phyloP scores from a whole-genome alignment of 2,797 vertebrate species.

The Pelochelys cantorii region DNA sequence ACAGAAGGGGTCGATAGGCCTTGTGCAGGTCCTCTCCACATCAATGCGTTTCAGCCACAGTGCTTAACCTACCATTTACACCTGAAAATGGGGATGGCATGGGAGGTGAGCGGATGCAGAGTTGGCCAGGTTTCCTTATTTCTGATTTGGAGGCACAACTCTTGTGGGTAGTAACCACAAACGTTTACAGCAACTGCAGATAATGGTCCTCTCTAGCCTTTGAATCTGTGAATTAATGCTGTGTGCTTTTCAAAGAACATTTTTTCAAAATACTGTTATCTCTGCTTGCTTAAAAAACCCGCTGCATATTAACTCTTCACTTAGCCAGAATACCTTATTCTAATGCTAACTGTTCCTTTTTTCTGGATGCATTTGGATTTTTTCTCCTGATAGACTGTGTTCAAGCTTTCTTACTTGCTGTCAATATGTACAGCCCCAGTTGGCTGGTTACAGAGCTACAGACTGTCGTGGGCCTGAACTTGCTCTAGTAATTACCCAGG shows the following conservation, averaged over 20 bases:
- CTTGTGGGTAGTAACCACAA: background rate
- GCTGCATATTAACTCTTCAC: background rate
- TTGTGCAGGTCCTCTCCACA: background rate
- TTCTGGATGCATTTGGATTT: background rate
- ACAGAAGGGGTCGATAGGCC: rapidly evolving
- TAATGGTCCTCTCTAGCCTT: background rate
- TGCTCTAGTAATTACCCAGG: background rate
- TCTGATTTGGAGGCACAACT: background rate
- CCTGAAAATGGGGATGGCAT: background rate
- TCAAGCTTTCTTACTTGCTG: background rate
- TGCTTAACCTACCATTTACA: background rate
- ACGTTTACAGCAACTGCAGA: background rate
- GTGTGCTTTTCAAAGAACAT: background rate
- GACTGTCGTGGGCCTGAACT: background rate
- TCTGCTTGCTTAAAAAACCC: background rate
- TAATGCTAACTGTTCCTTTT: background rate
- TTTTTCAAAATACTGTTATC: background rate
- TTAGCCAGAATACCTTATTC: background rate
- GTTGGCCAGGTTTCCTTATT: background rate
- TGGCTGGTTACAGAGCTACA: background rate
- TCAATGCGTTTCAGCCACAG: background rate
- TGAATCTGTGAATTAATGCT: background rate
- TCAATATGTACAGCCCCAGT: background rate
- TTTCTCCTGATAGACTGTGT: background rate
- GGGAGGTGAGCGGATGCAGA: background rate